Conservation (phyloP, 30 jellyfish, hydroid and myxozoan species). For the Sanderia malayensis region DNA sequence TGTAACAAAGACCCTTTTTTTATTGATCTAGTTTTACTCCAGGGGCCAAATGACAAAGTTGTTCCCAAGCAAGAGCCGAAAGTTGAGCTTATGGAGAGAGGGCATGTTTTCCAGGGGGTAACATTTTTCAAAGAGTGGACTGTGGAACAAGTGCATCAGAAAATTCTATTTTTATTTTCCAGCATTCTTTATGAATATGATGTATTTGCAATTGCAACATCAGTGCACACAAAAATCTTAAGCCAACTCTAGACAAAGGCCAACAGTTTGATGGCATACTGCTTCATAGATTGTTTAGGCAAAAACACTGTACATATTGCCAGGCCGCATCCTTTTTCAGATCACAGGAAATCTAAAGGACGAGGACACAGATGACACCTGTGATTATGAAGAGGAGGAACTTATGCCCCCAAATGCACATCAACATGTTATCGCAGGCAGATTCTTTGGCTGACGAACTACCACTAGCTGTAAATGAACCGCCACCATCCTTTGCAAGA, state of each 20-base stretch:
- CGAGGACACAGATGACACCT: neutral
- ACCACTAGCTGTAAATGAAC: slow-evolving; percentile 2
- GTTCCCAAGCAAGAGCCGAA: neutral
- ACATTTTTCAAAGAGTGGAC: neutral
- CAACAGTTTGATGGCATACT: neutral
- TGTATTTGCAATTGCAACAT: neutral
- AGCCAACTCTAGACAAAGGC: slow-evolving; percentile 1
- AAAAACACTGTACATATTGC: neutral
- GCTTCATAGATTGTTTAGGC: neutral
- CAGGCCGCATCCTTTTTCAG: neutral
- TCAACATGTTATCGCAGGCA: neutral
- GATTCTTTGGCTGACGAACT: slow-evolving; percentile 6
- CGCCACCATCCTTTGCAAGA: slow-evolving; percentile 1
- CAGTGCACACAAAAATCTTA: neutral
- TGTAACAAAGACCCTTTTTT: neutral
- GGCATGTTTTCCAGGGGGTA: slow-evolving; percentile 1
- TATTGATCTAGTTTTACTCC: neutral
- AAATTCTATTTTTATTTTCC: neutral
- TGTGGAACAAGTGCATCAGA: neutral
- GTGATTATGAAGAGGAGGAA: neutral
- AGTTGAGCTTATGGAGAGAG: neutral
- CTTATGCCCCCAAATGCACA: slow-evolving; percentile 7
- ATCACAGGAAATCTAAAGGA: neutral
- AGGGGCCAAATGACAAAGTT: neutral
- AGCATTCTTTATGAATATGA: neutral